A percentile compares a stretch with the other conserved stretches of the same genome.
These are phyloP conservation scores for Lasioglossum lativentre DNA, from an alignment of 2,888 invertebrate species.

Conservation along the genomic window DNA sequence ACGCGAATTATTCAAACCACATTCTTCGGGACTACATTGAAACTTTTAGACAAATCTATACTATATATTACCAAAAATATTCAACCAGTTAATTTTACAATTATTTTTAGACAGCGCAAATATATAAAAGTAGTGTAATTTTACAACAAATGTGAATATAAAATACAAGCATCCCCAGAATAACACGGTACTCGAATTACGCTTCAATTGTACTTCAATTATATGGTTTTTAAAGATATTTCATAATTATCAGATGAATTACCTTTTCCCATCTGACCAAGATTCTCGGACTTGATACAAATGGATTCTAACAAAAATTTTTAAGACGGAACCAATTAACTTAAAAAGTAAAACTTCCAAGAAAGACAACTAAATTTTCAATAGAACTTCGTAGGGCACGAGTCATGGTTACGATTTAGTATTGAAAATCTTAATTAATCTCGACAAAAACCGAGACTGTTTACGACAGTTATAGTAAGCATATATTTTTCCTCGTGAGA, in stretches of 20 bases:
- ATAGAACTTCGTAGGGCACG: background rate
- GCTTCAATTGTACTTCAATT: too few species aligned
- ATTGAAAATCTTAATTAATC: conserved; percentile 28
- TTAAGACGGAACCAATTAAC: too few species aligned
- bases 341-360: too few species aligned
- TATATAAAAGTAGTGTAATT: background rate
- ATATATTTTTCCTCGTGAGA: conserved; percentile 20
- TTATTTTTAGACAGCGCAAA: background rate
- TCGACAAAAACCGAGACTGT: conserved; percentile 16
- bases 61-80: background rate
- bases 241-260: too few species aligned
- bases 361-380: too few species aligned
- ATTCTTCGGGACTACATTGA: background rate
- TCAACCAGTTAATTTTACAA: background rate
- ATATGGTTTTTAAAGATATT: too few species aligned
- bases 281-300: too few species aligned
- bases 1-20: background rate
- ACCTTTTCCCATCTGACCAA: too few species aligned
- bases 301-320: too few species aligned
- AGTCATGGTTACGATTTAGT: background rate
- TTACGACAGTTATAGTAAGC: background rate
- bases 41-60: background rate
- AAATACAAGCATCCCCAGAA: too few species aligned
- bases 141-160: background rate
- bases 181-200: too few species aligned